Evolutionary conservation across 2,888 invertebrate species (phyloP).

Genomic region (Diarsia dahlii): DNA sequence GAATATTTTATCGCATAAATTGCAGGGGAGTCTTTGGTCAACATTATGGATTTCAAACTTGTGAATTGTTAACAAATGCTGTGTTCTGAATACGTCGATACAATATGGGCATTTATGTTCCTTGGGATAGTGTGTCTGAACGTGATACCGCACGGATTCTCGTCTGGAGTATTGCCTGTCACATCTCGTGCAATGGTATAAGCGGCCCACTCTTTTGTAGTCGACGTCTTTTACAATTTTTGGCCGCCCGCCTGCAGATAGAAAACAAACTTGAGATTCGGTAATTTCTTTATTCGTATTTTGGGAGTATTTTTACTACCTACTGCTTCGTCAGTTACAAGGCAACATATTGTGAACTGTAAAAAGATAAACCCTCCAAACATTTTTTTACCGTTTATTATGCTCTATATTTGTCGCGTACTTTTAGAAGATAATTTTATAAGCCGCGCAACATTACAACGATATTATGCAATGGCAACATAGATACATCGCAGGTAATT

Average conservation of each 20-base stretch:
- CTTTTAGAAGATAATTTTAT: too few species aligned
- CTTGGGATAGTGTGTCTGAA: constrained; percentile 78
- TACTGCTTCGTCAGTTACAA: too few species aligned
- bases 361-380: too few species aligned
- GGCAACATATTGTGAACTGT: too few species aligned
- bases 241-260: constrained; percentile 71
- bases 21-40: constrained; percentile 81
- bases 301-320: too few species aligned
- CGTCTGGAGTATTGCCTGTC: constrained; percentile 74
- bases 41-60: constrained; percentile 78
- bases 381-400: too few species aligned
- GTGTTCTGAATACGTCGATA: constrained; percentile 74
- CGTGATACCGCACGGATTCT: constrained; percentile 72
- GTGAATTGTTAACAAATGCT: constrained; percentile 74
- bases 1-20: constrained; percentile 80
- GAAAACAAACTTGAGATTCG: constrained; percentile 37
- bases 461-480: too few species aligned
- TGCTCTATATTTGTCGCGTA: too few species aligned
- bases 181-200: constrained; percentile 74
- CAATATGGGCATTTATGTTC: constrained; percentile 75
- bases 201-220: constrained; percentile 71
- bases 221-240: constrained; percentile 75
- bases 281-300: too few species aligned
- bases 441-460: too few species aligned
- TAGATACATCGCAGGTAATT: too few species aligned